Evolutionary conservation across 2,797 vertebrate species (phyloP), one percentile per base, ranked within the genome.

Genomic region (Chloroceryle inda): DNA sequence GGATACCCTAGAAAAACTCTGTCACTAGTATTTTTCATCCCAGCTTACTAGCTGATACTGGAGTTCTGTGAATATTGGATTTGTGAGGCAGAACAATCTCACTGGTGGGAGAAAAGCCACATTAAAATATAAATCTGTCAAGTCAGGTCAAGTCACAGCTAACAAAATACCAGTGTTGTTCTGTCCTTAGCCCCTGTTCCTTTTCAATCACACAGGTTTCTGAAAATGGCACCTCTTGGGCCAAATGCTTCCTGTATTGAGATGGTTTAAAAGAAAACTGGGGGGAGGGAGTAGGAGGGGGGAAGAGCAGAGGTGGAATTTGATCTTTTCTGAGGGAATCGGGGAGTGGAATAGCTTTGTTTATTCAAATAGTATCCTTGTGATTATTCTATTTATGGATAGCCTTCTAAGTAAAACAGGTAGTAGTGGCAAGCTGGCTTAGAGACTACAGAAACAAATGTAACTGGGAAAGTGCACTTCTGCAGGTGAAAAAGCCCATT

Each of bases 101-200:
- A 67, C 63, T 90, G 49, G 82, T 93, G 83, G 89, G 77, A 92
- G 71, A 90, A 94, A 96, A 96, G 86, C 40, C 83, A 92, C 77
- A 88, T 85, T 81, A 67, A 91, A 97, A 90, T 92, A 96, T 82
- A 94, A 95, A 94, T 71, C 91, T 92, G 59, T 92, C 79, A 88
- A 89, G 91, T 85, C 66, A 81, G 94, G 87, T 96, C 86, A 92
- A 88, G 58, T 88, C 78, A 78, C 73, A 92, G 62, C 82, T 94
- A 84, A 79, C 55, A 89, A 91, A 96, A 94, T 69, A 73, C 42
- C 61, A 72, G 33, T 86, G 38, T 31, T 94, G 26, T 79, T 82
- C 44, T 81, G n/a, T 68, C 35, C 35, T 69, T 88, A 58, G 38
- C 78, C 19, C 42, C 67, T 76, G 29, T 45, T 92, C 27, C 78